Conservation (phyloP, 2,113 vertebrate species). For the Macheiramphus alcinus region DNA sequence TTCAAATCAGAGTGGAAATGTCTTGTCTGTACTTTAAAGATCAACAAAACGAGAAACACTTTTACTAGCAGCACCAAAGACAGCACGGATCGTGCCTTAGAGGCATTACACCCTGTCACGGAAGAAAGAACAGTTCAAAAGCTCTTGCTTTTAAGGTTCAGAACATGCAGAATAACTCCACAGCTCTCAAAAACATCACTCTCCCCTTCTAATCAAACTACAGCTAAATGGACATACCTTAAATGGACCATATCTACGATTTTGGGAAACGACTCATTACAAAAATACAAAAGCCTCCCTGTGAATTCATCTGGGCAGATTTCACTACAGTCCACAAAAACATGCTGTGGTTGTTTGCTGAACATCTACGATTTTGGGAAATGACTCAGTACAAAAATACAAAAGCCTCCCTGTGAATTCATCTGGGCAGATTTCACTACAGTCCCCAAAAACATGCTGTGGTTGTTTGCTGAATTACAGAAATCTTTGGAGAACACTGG, state of each 20-base stretch:
- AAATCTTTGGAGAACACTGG: background rate
- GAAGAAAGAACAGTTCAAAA: background rate
- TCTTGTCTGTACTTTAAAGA: background rate
- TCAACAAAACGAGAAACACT: background rate
- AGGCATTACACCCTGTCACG: fast-evolving
- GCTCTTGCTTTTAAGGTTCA: background rate
- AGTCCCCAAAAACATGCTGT: background rate
- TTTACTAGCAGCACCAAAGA: background rate
- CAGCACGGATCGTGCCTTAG: background rate
- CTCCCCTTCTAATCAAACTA: background rate
- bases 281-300: background rate
- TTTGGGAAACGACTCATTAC: background rate
- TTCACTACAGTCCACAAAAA: background rate
- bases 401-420: background rate
- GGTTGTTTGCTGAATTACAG: background rate
- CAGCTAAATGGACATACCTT: background rate
- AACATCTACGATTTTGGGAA: background rate
- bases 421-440: background rate
- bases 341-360: background rate
- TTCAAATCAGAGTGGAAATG: background rate
- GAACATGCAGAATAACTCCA: background rate
- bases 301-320: background rate
- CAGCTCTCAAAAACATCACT: background rate
- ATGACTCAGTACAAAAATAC: background rate
- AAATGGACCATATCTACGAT: background rate